phyloP scores from a whole-genome alignment of 2,113 vertebrate genomes.

The Genyomyrus donnyi region DNA sequence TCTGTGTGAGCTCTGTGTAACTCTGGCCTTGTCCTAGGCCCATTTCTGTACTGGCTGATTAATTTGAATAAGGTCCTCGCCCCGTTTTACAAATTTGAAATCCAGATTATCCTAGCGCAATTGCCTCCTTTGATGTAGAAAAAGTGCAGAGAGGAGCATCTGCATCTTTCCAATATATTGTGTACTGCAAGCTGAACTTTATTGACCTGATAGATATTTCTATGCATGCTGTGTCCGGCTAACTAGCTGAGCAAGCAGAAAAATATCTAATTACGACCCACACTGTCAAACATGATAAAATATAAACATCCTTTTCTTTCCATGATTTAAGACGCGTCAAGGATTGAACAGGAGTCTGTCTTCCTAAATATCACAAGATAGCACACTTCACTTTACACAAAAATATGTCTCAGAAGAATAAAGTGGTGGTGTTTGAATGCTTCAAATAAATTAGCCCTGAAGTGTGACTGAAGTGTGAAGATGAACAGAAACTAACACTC shows the following conservation, averaged over 20 bases:
- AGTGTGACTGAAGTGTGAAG: neutral
- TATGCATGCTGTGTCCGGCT: neutral
- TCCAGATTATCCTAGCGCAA: neutral
- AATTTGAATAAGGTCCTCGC: neutral
- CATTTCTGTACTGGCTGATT: neutral
- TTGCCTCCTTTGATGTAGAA: neutral
- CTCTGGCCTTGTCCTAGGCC: neutral
- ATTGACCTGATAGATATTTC: neutral
- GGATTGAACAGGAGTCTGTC: neutral
- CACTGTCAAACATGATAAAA: neutral
- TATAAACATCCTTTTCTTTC: neutral
- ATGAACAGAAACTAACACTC: neutral
- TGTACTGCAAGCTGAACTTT: neutral
- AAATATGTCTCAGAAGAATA: neutral
- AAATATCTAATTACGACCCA: neutral
- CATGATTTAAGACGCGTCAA: neutral
- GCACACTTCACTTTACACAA: neutral
- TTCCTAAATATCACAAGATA: neutral
- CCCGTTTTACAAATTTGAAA: neutral
- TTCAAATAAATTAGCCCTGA: neutral
- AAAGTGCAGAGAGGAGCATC: neutral
- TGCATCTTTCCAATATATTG: neutral
- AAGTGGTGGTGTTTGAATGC: neutral
- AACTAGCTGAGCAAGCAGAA: neutral
- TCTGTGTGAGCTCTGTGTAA: neutral